Conservation (phyloP, 2,113 vertebrate genomes). For the Gopherus evgoodei region DNA sequence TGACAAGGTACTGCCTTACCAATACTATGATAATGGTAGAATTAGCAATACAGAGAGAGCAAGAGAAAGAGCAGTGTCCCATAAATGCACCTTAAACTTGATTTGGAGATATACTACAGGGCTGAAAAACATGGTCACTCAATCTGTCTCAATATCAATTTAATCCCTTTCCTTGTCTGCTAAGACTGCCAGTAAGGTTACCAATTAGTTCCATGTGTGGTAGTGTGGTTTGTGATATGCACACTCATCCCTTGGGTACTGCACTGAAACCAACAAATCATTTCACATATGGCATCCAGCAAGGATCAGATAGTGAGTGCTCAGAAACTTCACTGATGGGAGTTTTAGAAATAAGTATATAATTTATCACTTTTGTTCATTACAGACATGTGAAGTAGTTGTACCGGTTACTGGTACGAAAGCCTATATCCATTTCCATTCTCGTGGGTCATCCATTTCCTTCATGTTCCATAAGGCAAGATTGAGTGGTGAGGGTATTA, state of each 20-base stretch:
- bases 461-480: neutral
- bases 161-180: neutral
- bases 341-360: neutral
- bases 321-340: neutral
- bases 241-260: neutral
- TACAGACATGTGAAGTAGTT: accelerated
- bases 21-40: neutral
- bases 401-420: neutral
- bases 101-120: neutral
- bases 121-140: neutral
- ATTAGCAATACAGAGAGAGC: neutral
- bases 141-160: neutral
- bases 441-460: neutral
- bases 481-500: neutral
- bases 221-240: neutral
- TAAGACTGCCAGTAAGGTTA: neutral
- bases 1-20: neutral
- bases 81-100: neutral
- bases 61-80: neutral
- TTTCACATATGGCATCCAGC: neutral
- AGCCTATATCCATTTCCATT: neutral
- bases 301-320: neutral
- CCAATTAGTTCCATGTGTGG: neutral
- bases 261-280: neutral
- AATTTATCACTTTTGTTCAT: neutral